Evolutionary conservation across 2,888 invertebrate genomes (phyloP).

Genomic region (Pediacus dermestoides): DNA sequence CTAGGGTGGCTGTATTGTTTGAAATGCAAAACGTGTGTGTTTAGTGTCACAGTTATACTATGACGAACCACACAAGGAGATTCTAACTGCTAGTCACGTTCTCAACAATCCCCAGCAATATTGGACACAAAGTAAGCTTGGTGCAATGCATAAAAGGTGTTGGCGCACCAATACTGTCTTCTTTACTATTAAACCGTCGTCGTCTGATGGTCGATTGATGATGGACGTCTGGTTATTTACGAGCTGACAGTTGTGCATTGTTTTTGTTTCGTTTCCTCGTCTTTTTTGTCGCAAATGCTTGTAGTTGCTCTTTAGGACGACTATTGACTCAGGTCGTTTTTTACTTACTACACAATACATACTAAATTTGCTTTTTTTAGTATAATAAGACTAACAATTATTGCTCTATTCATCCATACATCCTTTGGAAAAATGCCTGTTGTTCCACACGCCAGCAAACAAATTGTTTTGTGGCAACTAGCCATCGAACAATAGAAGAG

Average conservation of each 20-base stretch:
- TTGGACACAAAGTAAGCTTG: constrained; percentile 25
- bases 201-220: constrained; percentile 1
- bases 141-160: constrained; percentile 1
- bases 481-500: too few relatives aligned
- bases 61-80: constrained; percentile 41
- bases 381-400: neutral
- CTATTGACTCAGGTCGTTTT: neutral
- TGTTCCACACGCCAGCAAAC: too few relatives aligned
- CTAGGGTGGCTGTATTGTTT: constrained; percentile 41
- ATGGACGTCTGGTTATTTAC: constrained; percentile 1
- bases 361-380: neutral
- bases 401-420: neutral
- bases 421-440: too few relatives aligned
- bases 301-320: too few relatives aligned
- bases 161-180: constrained; percentile 1
- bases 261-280: too few relatives aligned
- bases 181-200: too few relatives aligned
- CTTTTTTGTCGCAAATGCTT: too few relatives aligned
- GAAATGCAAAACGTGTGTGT: constrained; percentile 43
- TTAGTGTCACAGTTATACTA: constrained; percentile 36
- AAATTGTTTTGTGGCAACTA: too few relatives aligned
- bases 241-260: constrained; percentile 1
- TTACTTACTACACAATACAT: neutral
- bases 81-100: constrained; percentile 44
- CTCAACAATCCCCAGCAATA: constrained; percentile 34